These are phyloP conservation scores for Nomia melanderi DNA, from an alignment of 1,140 invertebrate genomes.

Conservation along the genomic window DNA sequence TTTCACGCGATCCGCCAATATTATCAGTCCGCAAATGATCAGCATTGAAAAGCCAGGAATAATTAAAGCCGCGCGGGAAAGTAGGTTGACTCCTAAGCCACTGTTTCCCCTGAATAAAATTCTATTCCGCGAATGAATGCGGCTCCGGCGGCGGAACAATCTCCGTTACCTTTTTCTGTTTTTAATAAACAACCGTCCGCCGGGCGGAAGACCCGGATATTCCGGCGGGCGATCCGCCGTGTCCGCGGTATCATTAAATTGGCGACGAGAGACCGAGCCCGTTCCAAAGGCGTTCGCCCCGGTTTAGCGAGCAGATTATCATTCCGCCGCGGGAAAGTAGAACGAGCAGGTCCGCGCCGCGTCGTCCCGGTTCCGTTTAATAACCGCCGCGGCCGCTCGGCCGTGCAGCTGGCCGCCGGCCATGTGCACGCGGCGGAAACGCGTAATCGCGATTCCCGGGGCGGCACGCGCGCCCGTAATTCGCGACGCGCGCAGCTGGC, in stretches of 20 bases:
- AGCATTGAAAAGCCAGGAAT: too few species aligned
- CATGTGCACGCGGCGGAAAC: constrained; percentile 47
- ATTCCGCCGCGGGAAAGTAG: constrained; percentile 2
- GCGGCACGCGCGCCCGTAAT: constrained; percentile 63
- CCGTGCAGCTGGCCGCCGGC: constrained; percentile 4
- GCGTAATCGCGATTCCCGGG: constrained; percentile 64
- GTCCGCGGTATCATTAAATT: constrained; percentile 23
- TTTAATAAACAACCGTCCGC: neutral
- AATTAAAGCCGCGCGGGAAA: too few species aligned
- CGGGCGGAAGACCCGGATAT: neutral
- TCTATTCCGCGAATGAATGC: too few species aligned
- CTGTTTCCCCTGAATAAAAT: too few species aligned
- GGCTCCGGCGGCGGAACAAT: too few species aligned
- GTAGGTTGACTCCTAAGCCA: too few species aligned
- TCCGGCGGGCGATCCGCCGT: neutral
- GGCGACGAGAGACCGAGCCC: constrained; percentile 15
- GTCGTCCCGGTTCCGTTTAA: neutral
- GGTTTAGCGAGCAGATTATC: neutral
- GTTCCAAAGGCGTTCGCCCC: neutral
- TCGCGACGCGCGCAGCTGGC: constrained; percentile 67
- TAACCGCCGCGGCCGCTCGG: constrained; percentile 15
- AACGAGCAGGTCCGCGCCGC: neutral
- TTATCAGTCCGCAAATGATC: too few species aligned
- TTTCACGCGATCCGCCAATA: too few species aligned
- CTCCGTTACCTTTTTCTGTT: neutral